Evolutionary conservation across 2,113 vertebrate species (phyloP).

Genomic region (Scophthalmus maximus): DNA sequence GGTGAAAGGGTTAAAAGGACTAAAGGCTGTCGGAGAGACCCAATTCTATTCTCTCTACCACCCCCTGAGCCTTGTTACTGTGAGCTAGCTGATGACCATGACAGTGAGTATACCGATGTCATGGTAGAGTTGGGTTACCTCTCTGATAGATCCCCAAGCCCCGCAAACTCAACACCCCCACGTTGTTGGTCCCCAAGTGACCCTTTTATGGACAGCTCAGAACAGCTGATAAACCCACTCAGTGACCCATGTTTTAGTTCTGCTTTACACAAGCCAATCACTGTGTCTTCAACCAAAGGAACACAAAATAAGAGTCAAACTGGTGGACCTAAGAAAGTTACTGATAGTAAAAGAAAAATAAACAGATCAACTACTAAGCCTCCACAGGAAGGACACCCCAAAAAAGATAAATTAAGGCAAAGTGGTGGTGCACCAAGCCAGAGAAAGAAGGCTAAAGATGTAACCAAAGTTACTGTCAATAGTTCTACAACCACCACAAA

Average conservation of each 20-base stretch:
- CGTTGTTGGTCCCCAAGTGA: constrained; percentile 98
- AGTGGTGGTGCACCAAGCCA: constrained; percentile 71
- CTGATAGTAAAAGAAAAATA: constrained; percentile 79
- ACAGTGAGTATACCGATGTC: constrained; percentile 90
- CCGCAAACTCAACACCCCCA: constrained; percentile 90
- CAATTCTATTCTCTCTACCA: constrained; percentile 81
- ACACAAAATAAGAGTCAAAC: constrained; percentile 79
- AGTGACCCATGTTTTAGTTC: constrained; percentile 82
- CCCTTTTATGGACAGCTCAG: constrained; percentile 85
- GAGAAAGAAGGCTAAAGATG: constrained; percentile 82
- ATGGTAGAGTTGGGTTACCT: constrained; percentile 97
- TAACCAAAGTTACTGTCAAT: constrained; percentile 37
- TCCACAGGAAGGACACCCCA: constrained; percentile 77
- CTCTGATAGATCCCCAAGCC: constrained; percentile 93
- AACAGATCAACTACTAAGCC: constrained; percentile 76
- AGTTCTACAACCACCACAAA: constrained; percentile 33
- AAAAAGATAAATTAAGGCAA: constrained; percentile 75
- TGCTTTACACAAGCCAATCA: constrained; percentile 70
- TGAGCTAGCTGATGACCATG: constrained; percentile 90
- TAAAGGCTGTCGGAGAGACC: constrained; percentile 78
- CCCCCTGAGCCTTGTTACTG: constrained; percentile 89
- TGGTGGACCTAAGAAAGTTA: constrained; percentile 84
- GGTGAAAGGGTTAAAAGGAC: constrained; percentile 74
- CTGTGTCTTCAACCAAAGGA: constrained; percentile 73
- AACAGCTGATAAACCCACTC: constrained; percentile 86